Evolutionary conservation across 2,113 vertebrate species (phyloP), one percentile per base, ranked within the genome.

Genomic region (Lutjanus erythropterus): DNA sequence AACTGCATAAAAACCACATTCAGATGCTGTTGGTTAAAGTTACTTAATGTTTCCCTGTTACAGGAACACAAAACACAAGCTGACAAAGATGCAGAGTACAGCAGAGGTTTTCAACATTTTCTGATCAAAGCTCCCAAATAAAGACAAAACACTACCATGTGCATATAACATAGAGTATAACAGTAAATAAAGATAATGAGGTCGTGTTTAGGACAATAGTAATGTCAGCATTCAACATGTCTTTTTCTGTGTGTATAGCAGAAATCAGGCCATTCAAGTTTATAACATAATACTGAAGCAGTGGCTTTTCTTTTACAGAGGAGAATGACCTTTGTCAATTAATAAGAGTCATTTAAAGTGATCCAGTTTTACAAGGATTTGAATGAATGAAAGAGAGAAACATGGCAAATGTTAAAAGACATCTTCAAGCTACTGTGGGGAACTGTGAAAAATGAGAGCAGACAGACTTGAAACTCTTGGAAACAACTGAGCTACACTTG

Each of bases 21-120:
- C 76, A 89, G 83, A 73, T 84, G 75, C 56, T 79, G 46, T 62
- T 83, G 77, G 86, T 90, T 84, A 82, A 42, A 56, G 71, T 65
- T 56, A 81, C n/a, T n/a, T n/a, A n/a, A n/a, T n/a, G 3, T 50
- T 25, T 11, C 9, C 21, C 16, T 0, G n/a, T 39, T 23, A 66
- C 9, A 64, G 31, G 59, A 71, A 52, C 29, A 53, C 27, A 75
- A 73, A 71, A 33, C 55, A 75, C 44, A 72, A 44, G 46, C 61
- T 75, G 65, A 73, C 46, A 60, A 41, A 29, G 31, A 55, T 35
- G 19, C 33, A 61, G 31, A 56, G 31, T 23, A 53, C 14, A 72
- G 64, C 52, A 66, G 59, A 10, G 46, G 14, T 66, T 41, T n/a
- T 39, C n/a, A 66, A 37, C 21, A 66, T 68, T 31, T 64, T 75